These are phyloP conservation scores for Sciaenops ocellatus DNA, from an alignment of 2,797 vertebrate species.

Conservation along the genomic window DNA sequence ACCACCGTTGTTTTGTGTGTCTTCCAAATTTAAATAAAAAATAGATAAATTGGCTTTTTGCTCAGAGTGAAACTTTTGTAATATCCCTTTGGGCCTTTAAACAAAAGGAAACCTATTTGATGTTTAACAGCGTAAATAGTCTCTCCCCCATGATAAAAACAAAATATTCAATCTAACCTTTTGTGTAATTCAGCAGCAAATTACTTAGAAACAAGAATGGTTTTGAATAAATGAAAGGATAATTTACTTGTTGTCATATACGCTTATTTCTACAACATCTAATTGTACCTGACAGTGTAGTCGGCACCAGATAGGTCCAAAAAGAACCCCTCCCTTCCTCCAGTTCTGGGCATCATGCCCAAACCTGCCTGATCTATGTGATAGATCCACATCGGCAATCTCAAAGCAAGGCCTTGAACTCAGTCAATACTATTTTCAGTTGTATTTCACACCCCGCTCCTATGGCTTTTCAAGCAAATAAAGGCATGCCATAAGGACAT, in stretches of 20 bases:
- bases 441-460: slow-evolving; percentile 33
- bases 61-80: background rate
- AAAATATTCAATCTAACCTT: slow-evolving; percentile 10
- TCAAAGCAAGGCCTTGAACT: slow-evolving; percentile 50
- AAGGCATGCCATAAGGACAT: slow-evolving; percentile 13
- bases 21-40: slow-evolving; percentile 11
- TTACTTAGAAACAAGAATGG: background rate
- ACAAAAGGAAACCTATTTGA: background rate
- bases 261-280: background rate
- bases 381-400: slow-evolving; percentile 22
- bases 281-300: background rate
- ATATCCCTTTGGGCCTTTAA: slow-evolving; percentile 13
- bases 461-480: slow-evolving; percentile 37
- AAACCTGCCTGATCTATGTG: slow-evolving; percentile 31
- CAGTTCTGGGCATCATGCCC: slow-evolving; percentile 30
- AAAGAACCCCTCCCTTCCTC: background rate
- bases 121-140: slow-evolving; percentile 5
- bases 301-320: background rate
- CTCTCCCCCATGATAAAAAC: background rate
- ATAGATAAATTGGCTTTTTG: slow-evolving; percentile 13
- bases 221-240: background rate
- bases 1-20: background rate
- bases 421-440: slow-evolving; percentile 39
- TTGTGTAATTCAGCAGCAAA: slow-evolving; percentile 1
- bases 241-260: background rate